phyloP scores from a whole-genome alignment of 2,797 vertebrate species.

The Sitta carolinensis region DNA sequence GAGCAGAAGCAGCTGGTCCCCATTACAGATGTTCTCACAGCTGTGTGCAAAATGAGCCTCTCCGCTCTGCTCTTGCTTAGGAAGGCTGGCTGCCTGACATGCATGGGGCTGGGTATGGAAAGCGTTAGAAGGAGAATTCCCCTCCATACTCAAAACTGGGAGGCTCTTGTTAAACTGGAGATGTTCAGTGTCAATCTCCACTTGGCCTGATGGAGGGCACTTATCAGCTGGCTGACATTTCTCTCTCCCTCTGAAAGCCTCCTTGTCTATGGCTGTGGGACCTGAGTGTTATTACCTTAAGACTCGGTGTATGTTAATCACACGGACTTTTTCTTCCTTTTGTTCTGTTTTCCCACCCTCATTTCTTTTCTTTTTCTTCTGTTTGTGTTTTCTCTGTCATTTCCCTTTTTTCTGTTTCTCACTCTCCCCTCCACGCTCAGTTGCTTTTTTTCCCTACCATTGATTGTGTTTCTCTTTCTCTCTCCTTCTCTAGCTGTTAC shows the following conservation, averaged over 20 bases:
- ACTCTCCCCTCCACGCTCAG: not conserved
- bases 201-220: not conserved
- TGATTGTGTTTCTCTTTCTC: conserved; percentile 43
- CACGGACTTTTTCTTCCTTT: not conserved
- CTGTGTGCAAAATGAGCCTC: not conserved
- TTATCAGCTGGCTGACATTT: not conserved
- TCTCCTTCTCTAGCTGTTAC: conserved; percentile 74
- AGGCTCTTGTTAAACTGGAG: not conserved
- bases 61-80: not conserved
- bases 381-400: not conserved
- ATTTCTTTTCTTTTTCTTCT: not conserved
- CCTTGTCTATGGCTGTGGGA: conserved; percentile 24
- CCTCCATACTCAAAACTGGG: not conserved
- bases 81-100: not conserved
- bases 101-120: not conserved
- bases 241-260: not conserved
- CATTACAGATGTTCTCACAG: not conserved
- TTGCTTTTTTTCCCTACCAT: not conserved
- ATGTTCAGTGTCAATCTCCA: not conserved
- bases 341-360: not conserved
- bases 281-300: not conserved
- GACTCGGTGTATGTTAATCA: conserved; percentile 43
- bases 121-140: not conserved
- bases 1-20: not conserved
- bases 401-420: not conserved